A percentile compares a stretch with the other conserved stretches of the same genome.
Evolutionary conservation across 2,888 invertebrate species (phyloP).

Genomic region (Penaeus monodon): DNA sequence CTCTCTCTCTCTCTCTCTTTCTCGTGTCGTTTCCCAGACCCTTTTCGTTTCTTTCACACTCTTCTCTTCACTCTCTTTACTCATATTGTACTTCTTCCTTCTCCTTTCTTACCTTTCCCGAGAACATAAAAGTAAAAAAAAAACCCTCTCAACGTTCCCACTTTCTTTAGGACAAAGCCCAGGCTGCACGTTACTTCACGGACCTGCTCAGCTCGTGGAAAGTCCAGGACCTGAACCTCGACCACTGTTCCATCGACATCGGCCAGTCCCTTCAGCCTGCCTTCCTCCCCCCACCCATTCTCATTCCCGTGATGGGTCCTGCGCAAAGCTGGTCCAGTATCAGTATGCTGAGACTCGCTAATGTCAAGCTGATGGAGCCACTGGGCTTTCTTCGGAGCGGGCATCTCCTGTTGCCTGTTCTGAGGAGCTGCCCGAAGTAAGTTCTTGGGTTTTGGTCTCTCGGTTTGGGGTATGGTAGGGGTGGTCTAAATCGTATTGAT

Average conservation of each 20-base stretch:
- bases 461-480: no score
- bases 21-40: not conserved
- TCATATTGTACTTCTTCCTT: no score
- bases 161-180: constrained; percentile 17
- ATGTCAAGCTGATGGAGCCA: constrained; percentile 50
- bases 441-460: constrained; percentile 5
- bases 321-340: constrained; percentile 39
- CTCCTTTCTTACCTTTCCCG: no score
- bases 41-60: no score
- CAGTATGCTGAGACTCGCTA: constrained; percentile 35
- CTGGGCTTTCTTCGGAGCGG: constrained; percentile 28
- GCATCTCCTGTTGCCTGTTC: constrained; percentile 42
- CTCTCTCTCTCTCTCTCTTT: not conserved
- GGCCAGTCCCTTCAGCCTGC: constrained; percentile 21
- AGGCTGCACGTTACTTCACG: constrained; percentile 26
- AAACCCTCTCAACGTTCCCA: no score
- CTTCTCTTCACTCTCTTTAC: no score
- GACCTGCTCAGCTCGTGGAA: constrained; percentile 45
- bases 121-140: no score
- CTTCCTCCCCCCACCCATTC: constrained; percentile 35
- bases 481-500: no score
- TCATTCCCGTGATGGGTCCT: constrained; percentile 38
- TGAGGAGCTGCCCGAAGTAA: constrained; percentile 46
- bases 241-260: constrained; percentile 38
- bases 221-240: constrained; percentile 40